Evolutionary conservation across 2,797 vertebrate genomes (phyloP).

Genomic region (Euthynnus affinis): DNA sequence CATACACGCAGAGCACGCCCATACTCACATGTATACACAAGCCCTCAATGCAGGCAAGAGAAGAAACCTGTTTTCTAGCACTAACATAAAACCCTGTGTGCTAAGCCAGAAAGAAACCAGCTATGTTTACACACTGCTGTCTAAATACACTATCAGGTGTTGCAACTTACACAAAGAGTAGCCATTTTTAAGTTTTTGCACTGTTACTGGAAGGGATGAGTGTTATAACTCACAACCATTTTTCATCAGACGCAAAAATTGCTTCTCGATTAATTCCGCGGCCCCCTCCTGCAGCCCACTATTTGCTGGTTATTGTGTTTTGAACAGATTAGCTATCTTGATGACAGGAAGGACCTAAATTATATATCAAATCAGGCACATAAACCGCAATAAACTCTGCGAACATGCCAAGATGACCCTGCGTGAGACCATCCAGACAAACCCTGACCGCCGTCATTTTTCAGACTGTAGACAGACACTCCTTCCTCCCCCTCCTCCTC

Average conservation of each 20-base stretch:
- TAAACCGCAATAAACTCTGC: conserved; percentile 15
- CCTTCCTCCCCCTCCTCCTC: neutral
- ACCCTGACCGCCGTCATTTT: conserved; percentile 41
- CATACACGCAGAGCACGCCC: conserved; percentile 31
- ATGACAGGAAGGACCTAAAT: conserved; percentile 30
- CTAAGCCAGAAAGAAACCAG: conserved; percentile 62
- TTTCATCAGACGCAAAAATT: conserved; percentile 17
- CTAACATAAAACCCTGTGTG: conserved; percentile 52
- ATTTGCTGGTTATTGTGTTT: conserved; percentile 15
- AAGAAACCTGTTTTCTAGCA: conserved; percentile 55
- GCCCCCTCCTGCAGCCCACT: neutral
- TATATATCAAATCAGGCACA: conserved; percentile 33
- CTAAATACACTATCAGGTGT: conserved; percentile 61
- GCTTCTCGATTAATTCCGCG: conserved; percentile 4
- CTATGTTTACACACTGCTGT: conserved; percentile 58
- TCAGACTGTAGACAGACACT: conserved; percentile 20
- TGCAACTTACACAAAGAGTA: conserved; percentile 44
- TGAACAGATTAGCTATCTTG: conserved; percentile 26
- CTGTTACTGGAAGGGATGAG: neutral
- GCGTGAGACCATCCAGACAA: conserved; percentile 54
- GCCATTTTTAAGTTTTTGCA: conserved; percentile 19
- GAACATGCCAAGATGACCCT: conserved; percentile 31
- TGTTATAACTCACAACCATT: neutral
- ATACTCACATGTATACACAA: conserved; percentile 56
- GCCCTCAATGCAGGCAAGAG: conserved; percentile 29